These are phyloP conservation scores for Lipophrys pholis DNA, from an alignment of 2,113 vertebrate genomes.

Conservation along the genomic window DNA sequence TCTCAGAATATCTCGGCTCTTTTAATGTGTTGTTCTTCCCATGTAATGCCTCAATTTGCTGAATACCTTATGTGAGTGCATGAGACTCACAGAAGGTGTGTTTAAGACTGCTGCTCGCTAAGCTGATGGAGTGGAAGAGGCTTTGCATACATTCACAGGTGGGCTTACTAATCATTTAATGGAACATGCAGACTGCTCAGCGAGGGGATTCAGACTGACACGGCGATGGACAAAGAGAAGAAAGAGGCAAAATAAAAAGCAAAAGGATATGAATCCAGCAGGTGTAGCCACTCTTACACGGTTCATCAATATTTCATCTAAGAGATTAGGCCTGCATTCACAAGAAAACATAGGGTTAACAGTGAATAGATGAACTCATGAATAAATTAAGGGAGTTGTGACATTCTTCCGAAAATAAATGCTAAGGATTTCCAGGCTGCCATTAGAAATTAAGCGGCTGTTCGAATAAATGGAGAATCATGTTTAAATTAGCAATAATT, in stretches of 20 bases:
- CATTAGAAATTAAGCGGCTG: neutral
- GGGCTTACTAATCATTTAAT: constrained; percentile 77
- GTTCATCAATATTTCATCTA: constrained; percentile 7
- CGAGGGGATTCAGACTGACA: constrained; percentile 35
- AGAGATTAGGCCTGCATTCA: constrained; percentile 7
- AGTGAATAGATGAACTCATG: constrained; percentile 4
- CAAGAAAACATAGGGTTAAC: neutral
- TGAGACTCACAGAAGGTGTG: constrained; percentile 64
- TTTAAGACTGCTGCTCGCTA: constrained; percentile 68
- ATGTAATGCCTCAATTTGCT: constrained; percentile 39
- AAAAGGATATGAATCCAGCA: neutral
- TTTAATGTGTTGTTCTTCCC: constrained; percentile 34
- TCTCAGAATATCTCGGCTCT: constrained; percentile 21
- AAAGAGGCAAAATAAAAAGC: constrained; percentile 8
- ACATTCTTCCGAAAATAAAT: neutral
- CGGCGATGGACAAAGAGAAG: constrained; percentile 28
- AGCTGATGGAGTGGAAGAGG: constrained; percentile 70
- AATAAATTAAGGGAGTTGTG: neutral
- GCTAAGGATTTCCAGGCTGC: neutral
- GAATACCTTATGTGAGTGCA: constrained; percentile 45
- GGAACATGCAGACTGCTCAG: constrained; percentile 59
- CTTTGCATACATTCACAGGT: constrained; percentile 76
- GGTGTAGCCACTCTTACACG: constrained; percentile 16
- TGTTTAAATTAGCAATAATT: constrained; percentile 9
- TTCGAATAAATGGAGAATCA: constrained; percentile 7